Base-by-base conservation (phyloP, 2,113 vertebrate genomes). In the Apaloderma vittatum region DNA sequence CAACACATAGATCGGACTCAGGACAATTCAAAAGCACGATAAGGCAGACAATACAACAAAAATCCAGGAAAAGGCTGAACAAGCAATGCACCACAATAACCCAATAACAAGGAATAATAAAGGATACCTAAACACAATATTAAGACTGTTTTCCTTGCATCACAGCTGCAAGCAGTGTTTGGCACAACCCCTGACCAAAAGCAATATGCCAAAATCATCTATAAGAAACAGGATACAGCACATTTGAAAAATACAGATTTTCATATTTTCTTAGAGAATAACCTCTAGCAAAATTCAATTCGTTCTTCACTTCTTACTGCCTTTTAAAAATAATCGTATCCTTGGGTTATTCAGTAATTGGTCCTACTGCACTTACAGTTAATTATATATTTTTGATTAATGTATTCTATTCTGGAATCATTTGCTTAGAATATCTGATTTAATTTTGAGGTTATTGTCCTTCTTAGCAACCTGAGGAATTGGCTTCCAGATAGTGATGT, bases 371-470 rank as follows among this genome's bases (percentile, higher is more conserved):
- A 78, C 88, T 94, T 94, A 87, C 2, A 93, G 86, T 85, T 97
- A 94, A 91, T 96, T 94, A 95, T 85, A 16, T 70, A 71, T 92
- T 92, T 95, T 90, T 97, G 57, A 95, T 96, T 71, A 95, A 97
- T 92, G 85, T 48, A 74, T 82, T 95, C 34, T 78, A 58, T 89
- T 95, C 94, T 83, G 52, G 83, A 94, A 88, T 87, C 11, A 87
- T 87, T 94, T 94, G 43, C 90, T 95, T 94, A 76, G 85, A 93
- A 89, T 96, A 89, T 95, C 82, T 95, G 83, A 85, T 76, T 94
- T 94, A 95, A 97, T 95, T 96, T 92, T 21, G 21, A 90, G 54
- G 36, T 77, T 94, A 93, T 94, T 97, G 62, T 79, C 76, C 68
- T 61, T 68, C 61, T 86, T 78, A 89, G 86, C 45, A 51, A 86